phyloP scores from a whole-genome alignment of 2,797 vertebrate species.

The Enteromius radiatus region DNA sequence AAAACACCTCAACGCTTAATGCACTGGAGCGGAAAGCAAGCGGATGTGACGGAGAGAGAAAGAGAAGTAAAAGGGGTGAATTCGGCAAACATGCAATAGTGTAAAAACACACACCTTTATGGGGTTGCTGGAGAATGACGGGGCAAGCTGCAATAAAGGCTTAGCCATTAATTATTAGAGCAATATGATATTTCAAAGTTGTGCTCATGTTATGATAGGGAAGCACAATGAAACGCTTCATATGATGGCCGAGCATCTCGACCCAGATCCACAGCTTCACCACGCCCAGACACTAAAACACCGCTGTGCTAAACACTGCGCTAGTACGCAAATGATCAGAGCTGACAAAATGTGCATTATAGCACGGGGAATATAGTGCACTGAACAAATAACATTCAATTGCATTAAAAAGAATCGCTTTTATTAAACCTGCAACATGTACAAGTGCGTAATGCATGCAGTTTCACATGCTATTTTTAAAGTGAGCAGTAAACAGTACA shows the following conservation, averaged over 20 bases:
- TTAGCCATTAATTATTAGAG: background rate
- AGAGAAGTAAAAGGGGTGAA: slow-evolving; percentile 8
- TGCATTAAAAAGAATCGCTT: background rate
- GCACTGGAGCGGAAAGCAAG: background rate
- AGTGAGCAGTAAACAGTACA: background rate
- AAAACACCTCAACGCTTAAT: background rate
- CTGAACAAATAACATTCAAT: background rate
- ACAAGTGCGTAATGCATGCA: background rate
- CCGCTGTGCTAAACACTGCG: background rate
- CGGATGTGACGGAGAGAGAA: background rate
- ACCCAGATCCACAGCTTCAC: background rate
- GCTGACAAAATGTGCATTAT: background rate
- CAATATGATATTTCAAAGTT: background rate
- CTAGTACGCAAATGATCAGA: background rate
- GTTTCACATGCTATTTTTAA: background rate
- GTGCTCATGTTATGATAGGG: background rate
- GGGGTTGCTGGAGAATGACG: background rate
- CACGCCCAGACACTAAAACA: background rate
- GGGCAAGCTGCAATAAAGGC: background rate
- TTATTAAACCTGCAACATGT: background rate
- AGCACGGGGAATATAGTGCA: background rate
- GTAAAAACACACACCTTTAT: slow-evolving; percentile 20
- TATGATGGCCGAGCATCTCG: background rate
- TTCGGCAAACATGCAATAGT: background rate
- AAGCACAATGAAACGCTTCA: background rate